These are phyloP conservation scores for Heterochromis multidens DNA, from an alignment of 2,113 vertebrate species.

Conservation along the genomic window DNA sequence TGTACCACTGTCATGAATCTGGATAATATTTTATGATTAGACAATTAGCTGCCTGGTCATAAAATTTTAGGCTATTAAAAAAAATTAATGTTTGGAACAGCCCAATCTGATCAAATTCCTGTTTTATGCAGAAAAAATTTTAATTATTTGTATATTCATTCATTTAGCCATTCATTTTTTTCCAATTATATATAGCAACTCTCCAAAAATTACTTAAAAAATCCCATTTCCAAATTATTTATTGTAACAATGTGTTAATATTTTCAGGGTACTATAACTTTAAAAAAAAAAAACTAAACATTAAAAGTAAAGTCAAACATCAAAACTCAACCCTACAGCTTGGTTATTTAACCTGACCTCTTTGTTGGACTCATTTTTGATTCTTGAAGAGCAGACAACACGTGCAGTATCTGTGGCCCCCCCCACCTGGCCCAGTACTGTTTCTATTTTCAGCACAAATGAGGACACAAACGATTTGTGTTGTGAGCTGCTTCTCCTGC, in stretches of 20 bases:
- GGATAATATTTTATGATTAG: neutral
- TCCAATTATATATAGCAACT: too few relatives aligned
- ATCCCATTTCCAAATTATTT: too few relatives aligned
- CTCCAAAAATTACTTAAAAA: too few relatives aligned
- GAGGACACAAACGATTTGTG: neutral
- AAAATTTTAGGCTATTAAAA: neutral
- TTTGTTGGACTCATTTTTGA: neutral
- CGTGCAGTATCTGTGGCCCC: neutral
- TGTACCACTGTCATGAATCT: neutral
- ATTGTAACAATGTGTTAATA: neutral
- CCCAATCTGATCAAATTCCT: neutral
- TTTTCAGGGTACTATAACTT: neutral
- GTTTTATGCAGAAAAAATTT: too few relatives aligned
- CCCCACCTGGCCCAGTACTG: neutral
- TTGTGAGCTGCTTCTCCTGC: neutral
- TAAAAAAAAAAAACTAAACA: too few relatives aligned
- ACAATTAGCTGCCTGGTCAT: neutral
- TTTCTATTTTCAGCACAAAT: slow-evolving; percentile 2
- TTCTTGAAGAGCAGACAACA: neutral
- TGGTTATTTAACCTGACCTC: neutral
- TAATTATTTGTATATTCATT: too few relatives aligned
- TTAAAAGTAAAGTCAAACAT: neutral
- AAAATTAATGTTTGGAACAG: neutral
- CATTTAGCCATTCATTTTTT: too few relatives aligned
- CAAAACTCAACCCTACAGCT: neutral